phyloP scores from a whole-genome alignment of 1,140 invertebrate genomes.

The Schlechtendalia chinensis region DNA sequence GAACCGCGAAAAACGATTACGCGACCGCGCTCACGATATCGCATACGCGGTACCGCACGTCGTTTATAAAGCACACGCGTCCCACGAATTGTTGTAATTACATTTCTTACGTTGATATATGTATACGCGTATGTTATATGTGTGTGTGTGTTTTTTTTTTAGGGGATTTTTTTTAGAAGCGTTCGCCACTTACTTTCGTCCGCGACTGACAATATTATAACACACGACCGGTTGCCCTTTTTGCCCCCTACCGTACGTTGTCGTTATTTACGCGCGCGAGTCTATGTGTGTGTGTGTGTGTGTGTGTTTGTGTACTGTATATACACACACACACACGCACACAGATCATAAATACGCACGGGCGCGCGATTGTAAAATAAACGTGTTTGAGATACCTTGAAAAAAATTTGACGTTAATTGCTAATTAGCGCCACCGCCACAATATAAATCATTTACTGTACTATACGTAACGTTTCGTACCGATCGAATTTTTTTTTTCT shows the following conservation, averaged over 20 bases:
- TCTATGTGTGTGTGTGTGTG: background rate
- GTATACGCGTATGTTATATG: too few species aligned
- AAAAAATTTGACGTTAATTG: constrained; percentile 33
- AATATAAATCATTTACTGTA: background rate
- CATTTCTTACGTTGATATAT: too few species aligned
- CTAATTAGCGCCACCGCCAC: constrained; percentile 11
- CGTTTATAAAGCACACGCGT: too few species aligned
- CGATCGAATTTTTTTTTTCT: too few species aligned
- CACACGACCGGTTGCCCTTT: constrained; percentile 45
- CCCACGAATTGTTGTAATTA: background rate
- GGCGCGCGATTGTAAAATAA: constrained; percentile 20
- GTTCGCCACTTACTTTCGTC: constrained; percentile 24
- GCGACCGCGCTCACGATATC: too few species aligned
- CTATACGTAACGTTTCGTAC: too few species aligned
- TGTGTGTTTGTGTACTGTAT: background rate
- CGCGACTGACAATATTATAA: constrained; percentile 18
- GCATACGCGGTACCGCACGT: too few species aligned
- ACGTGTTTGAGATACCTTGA: constrained; percentile 47
- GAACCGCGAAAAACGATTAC: too few species aligned
- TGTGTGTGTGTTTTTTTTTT: background rate
- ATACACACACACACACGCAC: background rate
- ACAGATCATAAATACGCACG: background rate
- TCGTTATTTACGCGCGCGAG: background rate
- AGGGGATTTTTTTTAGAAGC: background rate
- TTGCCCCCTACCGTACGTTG: constrained; percentile 38